phyloP scores from a whole-genome alignment of 2,888 invertebrate genomes.

The Hirtodrosophila confusa region DNA sequence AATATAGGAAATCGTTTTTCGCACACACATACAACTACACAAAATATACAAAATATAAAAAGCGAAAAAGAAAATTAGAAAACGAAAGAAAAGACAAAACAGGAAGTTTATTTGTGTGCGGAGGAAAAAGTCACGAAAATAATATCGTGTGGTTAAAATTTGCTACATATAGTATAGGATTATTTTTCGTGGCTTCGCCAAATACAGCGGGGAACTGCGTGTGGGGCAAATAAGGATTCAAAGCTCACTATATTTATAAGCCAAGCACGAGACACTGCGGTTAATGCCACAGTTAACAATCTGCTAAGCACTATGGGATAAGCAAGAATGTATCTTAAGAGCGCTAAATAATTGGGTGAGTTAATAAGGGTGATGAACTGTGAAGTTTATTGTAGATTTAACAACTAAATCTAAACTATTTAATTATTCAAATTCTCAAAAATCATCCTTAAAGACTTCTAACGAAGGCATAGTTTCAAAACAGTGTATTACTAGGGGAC shows the following conservation, averaged over 20 bases:
- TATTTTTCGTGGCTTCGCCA: neutral
- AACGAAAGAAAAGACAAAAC: slow-evolving; percentile 50
- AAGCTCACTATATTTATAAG: too few species aligned
- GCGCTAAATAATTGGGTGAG: too few species aligned
- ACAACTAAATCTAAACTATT: too few species aligned
- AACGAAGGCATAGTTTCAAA: too few species aligned
- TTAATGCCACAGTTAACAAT: slow-evolving; percentile 22
- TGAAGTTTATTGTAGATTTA: too few species aligned
- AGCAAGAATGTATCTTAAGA: neutral
- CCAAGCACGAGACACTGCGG: neutral
- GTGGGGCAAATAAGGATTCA: slow-evolving; percentile 28
- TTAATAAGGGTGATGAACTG: too few species aligned
- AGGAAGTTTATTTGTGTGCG: slow-evolving; percentile 73
- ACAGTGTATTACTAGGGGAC: too few species aligned
- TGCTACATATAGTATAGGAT: slow-evolving; percentile 10
- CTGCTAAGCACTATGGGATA: slow-evolving; percentile 12
- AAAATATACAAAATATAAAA: too few species aligned
- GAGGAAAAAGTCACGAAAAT: slow-evolving; percentile 18
- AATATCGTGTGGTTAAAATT: slow-evolving; percentile 42
- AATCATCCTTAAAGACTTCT: too few species aligned
- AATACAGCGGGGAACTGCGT: slow-evolving; percentile 5
- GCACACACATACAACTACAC: slow-evolving; percentile 27
- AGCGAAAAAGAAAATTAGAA: slow-evolving; percentile 9
- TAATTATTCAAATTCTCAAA: too few species aligned
- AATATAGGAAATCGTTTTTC: slow-evolving; percentile 84